These are phyloP conservation scores for Xestia c-nigrum DNA, from an alignment of 2,888 invertebrate genomes.

Conservation along the genomic window DNA sequence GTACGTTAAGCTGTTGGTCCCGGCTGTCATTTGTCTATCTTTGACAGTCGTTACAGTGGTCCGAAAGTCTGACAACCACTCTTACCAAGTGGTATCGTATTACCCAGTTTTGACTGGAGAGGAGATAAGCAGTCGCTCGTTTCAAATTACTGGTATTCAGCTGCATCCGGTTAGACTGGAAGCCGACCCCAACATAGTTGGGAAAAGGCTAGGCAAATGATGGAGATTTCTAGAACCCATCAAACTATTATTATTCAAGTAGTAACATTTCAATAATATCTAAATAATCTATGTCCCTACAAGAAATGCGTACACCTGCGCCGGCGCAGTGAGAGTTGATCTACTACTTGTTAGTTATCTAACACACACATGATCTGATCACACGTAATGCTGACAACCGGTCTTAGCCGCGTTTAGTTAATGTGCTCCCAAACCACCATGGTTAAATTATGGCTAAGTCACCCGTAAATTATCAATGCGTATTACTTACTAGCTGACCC, in stretches of 20 bases:
- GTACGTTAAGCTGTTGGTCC: no score
- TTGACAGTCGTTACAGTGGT: no score
- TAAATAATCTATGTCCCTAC: slow-evolving; percentile 47
- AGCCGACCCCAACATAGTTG: no score
- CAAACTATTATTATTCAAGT: not conserved
- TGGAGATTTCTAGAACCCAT: not conserved
- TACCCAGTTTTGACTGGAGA: no score
- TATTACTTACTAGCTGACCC: not conserved
- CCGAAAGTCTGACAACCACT: no score
- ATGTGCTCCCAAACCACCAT: slow-evolving; percentile 17
- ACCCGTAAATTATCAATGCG: not conserved
- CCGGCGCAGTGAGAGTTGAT: slow-evolving; percentile 56
- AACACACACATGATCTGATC: slow-evolving; percentile 43
- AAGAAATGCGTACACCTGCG: slow-evolving; percentile 39
- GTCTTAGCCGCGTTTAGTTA: slow-evolving; percentile 18
- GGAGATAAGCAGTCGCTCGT: no score
- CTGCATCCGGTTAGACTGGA: no score
- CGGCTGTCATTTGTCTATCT: no score
- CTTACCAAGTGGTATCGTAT: no score
- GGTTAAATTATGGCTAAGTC: not conserved
- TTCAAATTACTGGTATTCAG: no score
- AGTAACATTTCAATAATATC: slow-evolving; percentile 6
- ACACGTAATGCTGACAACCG: slow-evolving; percentile 57
- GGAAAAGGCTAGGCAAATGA: no score
- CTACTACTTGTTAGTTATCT: slow-evolving; percentile 32